Evolutionary conservation across 2,888 invertebrate genomes (phyloP), one percentile per base, ranked within the genome.

Genomic region (Netelia virgata): DNA sequence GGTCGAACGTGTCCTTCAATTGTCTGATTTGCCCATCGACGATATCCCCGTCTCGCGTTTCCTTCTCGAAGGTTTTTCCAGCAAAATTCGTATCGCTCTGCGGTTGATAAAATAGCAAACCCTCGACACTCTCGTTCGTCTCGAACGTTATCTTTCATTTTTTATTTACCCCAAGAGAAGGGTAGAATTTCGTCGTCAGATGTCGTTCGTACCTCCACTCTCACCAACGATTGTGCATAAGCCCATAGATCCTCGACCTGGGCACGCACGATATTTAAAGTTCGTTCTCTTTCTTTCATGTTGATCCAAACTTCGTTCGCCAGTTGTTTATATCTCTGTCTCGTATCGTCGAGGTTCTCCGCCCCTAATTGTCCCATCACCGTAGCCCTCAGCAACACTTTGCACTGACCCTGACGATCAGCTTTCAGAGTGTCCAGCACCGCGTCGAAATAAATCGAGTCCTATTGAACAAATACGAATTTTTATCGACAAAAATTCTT

Each of bases 321-420:
- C 84, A 96, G 90, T 70, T 94, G 94, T 87, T 94, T 94, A 89
- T 95, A 96, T 88, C 95, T 95, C 69, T 94, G 94, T 84, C 95
- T 95, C 73, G 96, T 94, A 86, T 96, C 96, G 74, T 96, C 96
- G 36, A 96, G 93, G 90, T 96, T 96, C 90, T 96, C 96, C 87
- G 95, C 95, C 0, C 96, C 96, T 0, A 96, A 92, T 89, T 96
- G 96, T 0, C 96, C 96, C 94, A 96, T 95, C 88, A 95, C 94
- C 0, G 96, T 96, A 0, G 96, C 95, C 23, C 95, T 95, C 91
- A 96, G 94, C 88, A 96, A 94, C 84, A 96, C 95, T 88, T 95
- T 95, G 61, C 95, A 95, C 92, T 96, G 96, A 10, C 94, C 94
- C 57, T 94, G 92, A 82, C 95, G 95, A 90, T 96, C 96, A 36